Conservation (phyloP, 2,888 invertebrate species). For the Aelia acuminata region DNA sequence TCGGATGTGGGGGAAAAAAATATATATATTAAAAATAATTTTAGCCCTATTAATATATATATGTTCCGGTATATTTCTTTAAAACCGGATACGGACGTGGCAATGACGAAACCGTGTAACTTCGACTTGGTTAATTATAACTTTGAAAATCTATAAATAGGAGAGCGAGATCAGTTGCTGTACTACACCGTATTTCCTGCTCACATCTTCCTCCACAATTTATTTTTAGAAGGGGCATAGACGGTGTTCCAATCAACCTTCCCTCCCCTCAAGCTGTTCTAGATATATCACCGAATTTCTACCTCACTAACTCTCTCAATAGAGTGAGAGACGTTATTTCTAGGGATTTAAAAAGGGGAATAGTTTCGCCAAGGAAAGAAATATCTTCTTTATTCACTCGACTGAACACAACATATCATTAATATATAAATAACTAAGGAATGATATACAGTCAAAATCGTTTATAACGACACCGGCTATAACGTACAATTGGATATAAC, state of each 20-base stretch:
- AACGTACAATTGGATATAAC: too few relatives aligned
- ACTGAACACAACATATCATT: too few relatives aligned
- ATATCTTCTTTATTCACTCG: neutral
- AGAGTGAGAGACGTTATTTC: neutral
- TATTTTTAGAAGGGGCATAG: conserved; percentile 37
- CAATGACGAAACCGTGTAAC: neutral
- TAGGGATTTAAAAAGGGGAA: neutral
- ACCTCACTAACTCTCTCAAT: conserved; percentile 19
- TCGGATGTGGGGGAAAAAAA: neutral
- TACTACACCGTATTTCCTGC: conserved; percentile 41
- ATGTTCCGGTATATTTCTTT: conserved; percentile 4
- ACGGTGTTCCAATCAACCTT: conserved; percentile 27
- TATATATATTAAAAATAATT: neutral
- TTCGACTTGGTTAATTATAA: conserved; percentile 9
- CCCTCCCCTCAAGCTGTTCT: conserved; percentile 26
- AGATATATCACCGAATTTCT: conserved; percentile 32
- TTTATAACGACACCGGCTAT: too few relatives aligned
- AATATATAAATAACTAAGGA: too few relatives aligned
- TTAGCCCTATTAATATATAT: neutral
- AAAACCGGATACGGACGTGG: conserved; percentile 24
- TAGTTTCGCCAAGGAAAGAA: neutral
- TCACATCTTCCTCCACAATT: conserved; percentile 24
- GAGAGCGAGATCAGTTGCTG: conserved; percentile 4
- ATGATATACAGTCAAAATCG: too few relatives aligned
- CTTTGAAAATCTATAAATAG: conserved; percentile 1